These are phyloP conservation scores for Phoeniculus purpureus DNA, from an alignment of 2,797 vertebrate genomes.

Conservation along the genomic window DNA sequence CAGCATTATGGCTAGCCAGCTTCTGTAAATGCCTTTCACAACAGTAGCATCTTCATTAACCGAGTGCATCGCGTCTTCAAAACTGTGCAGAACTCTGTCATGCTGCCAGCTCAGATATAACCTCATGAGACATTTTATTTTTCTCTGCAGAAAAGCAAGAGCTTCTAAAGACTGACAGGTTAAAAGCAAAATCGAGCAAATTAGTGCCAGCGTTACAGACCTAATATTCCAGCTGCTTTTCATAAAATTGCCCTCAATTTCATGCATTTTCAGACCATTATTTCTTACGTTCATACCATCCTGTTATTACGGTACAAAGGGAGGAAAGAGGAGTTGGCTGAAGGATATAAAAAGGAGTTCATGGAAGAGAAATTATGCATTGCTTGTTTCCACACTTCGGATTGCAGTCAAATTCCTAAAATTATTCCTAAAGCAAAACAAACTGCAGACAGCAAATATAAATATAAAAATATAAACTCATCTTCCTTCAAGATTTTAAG, in stretches of 20 bases:
- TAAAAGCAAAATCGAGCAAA: not conserved
- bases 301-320: not conserved
- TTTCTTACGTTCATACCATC: not conserved
- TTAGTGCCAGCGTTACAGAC: not conserved
- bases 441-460: not conserved
- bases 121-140: not conserved
- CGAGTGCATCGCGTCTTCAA: not conserved
- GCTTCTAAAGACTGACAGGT: not conserved
- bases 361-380: not conserved
- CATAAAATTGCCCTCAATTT: constrained; percentile 25
- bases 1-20: not conserved
- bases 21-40: not conserved
- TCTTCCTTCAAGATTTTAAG: not conserved
- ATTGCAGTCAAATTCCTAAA: not conserved
- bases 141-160: not conserved
- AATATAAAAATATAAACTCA: not conserved
- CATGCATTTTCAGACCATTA: not conserved
- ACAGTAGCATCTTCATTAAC: not conserved
- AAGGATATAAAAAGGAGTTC: not conserved
- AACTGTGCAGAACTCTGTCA: not conserved
- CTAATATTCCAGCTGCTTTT: constrained; percentile 5
- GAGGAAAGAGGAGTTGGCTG: not conserved
- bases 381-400: not conserved
- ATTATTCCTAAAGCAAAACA: not conserved
- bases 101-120: not conserved